Percentiles rank a stretch among this genome's conserved stretches.
Conservation (phyloP, 30 jellyfish, hydroid and myxozoan species). For the Morbakka virulenta region DNA sequence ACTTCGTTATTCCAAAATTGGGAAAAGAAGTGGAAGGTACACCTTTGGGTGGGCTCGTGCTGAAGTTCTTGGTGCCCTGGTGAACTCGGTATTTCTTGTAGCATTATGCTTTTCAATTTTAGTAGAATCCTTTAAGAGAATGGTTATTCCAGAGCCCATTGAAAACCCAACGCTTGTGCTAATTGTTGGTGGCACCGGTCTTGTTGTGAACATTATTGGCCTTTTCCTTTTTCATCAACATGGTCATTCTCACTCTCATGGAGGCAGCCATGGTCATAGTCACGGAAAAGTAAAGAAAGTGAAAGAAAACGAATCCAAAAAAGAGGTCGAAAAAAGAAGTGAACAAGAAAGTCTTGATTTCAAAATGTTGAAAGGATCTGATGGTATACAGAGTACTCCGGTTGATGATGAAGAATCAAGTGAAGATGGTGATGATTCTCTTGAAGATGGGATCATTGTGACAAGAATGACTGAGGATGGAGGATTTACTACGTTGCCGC, state of each 20-base stretch:
- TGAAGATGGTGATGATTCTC: not conserved
- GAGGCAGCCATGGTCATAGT: slow-evolving; percentile 74
- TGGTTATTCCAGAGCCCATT: slow-evolving; percentile 76
- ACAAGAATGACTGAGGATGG: not conserved
- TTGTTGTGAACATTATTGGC: slow-evolving; percentile 87
- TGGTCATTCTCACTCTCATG: slow-evolving; percentile 86
- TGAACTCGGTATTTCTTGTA: slow-evolving; percentile 92
- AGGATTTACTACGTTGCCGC: not conserved
- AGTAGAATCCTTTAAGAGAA: slow-evolving; percentile 82
- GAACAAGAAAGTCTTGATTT: not conserved
- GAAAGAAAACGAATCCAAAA: not conserved
- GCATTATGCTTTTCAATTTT: slow-evolving; percentile 92
- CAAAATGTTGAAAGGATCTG: not conserved
- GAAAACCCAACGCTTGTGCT: slow-evolving; percentile 73
- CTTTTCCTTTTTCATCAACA: slow-evolving; percentile 93
- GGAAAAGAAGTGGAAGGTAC: slow-evolving; percentile 80
- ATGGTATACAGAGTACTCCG: too few relatives aligned
- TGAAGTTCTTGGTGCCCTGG: slow-evolving; percentile 96
- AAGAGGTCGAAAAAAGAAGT: not conserved
- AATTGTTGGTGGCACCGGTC: slow-evolving; percentile 78
- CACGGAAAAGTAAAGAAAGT: slow-evolving; percentile 41
- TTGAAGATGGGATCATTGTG: not conserved
- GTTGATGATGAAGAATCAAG: not conserved
- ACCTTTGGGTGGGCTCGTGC: slow-evolving; percentile 99
- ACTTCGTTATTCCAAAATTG: slow-evolving; percentile 65